These are phyloP conservation scores for Rhinoderma darwinii DNA, from an alignment of 2,113 vertebrate species.

Conservation along the genomic window DNA sequence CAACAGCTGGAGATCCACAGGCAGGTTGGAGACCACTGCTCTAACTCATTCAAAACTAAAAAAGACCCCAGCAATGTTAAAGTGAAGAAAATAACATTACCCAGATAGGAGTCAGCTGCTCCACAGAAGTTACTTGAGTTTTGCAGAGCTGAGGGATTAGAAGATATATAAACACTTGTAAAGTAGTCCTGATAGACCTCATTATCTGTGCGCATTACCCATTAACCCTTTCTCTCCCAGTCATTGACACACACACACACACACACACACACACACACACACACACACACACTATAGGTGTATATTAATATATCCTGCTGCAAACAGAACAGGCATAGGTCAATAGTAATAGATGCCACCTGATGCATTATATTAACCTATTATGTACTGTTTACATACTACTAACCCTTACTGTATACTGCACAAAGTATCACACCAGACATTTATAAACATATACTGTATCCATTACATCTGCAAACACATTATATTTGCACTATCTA, in stretches of 20 bases:
- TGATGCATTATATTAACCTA: not conserved
- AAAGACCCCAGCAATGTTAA: not conserved
- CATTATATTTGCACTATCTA: too few species aligned
- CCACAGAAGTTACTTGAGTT: slow-evolving; percentile 21
- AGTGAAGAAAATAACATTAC: not conserved
- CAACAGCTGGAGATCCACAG: not conserved
- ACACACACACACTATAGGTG: too few species aligned
- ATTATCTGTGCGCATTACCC: slow-evolving; percentile 20
- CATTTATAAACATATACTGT: too few species aligned
- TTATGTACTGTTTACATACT: not conserved
- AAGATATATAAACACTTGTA: slow-evolving; percentile 26
- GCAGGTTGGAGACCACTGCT: not conserved
- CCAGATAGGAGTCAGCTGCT: slow-evolving; percentile 12
- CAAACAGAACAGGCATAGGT: not conserved
- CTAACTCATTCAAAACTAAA: not conserved
- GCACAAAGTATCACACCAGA: too few species aligned
- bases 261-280: too few species aligned
- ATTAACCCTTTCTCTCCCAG: not conserved
- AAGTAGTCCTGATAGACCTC: slow-evolving; percentile 45
- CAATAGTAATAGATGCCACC: not conserved
- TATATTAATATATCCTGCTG: not conserved
- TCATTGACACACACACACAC: not conserved
- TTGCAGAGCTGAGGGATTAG: slow-evolving; percentile 22
- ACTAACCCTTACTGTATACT: too few species aligned
- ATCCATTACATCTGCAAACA: too few species aligned